These are phyloP conservation scores for Nephila pilipes DNA, from an alignment of 1,140 invertebrate genomes.

Conservation along the genomic window DNA sequence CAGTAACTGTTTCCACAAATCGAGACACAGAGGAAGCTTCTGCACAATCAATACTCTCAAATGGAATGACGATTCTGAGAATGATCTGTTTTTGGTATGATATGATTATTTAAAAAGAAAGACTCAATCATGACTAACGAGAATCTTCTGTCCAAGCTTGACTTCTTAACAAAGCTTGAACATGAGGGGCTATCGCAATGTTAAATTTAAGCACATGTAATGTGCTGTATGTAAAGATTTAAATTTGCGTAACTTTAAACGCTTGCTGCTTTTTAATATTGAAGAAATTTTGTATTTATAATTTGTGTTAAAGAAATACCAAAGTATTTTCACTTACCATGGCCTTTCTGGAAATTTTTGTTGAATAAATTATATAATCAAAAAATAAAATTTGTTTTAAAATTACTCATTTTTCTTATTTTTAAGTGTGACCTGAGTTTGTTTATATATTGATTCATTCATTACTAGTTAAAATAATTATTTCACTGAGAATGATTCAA, in stretches of 20 bases:
- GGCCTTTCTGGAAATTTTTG: conserved; percentile 1
- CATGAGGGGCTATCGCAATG: neutral
- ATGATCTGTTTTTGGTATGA: conserved; percentile 8
- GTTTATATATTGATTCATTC: too few relatives aligned
- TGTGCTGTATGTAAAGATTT: conserved; percentile 9
- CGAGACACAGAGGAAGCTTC: neutral
- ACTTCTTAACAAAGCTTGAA: conserved; percentile 6
- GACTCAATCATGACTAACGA: conserved; percentile 11
- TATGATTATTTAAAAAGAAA: conserved; percentile 17
- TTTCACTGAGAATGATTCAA: too few relatives aligned
- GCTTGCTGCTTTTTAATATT: conserved; percentile 38
- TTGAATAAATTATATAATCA: conserved; percentile 8
- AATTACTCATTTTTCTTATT: neutral
- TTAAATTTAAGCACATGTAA: neutral
- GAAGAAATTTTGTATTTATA: conserved; percentile 32
- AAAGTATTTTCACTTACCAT: conserved; percentile 30
- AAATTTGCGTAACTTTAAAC: neutral
- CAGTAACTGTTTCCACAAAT: neutral
- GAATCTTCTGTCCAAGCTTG: neutral
- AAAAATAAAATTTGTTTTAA: conserved; percentile 17
- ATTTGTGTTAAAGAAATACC: conserved; percentile 21
- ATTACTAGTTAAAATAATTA: too few relatives aligned
- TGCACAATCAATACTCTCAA: neutral
- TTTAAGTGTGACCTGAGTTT: too few relatives aligned
- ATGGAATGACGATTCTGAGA: neutral